Evolutionary conservation across 2,113 vertebrate species (phyloP).

Genomic region (Benitochromis conjunctus): DNA sequence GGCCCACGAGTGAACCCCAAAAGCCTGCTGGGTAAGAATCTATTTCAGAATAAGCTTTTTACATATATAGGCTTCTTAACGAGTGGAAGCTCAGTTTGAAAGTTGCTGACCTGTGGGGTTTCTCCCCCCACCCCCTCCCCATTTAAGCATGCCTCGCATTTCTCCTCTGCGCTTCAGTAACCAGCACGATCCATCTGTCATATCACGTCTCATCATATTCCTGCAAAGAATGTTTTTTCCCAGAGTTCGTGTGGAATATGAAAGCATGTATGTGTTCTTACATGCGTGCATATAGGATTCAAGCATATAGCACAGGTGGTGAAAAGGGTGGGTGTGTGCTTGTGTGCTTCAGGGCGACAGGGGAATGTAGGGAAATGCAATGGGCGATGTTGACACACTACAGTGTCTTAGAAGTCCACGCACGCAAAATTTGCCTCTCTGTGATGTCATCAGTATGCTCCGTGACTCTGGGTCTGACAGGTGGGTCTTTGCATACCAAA

Average conservation of each 20-base stretch:
- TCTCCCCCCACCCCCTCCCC: not conserved
- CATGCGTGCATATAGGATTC: not conserved
- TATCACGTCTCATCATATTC: slow-evolving; percentile 23
- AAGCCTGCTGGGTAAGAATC: slow-evolving; percentile 47
- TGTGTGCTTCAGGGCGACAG: not conserved
- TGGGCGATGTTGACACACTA: slow-evolving; percentile 4
- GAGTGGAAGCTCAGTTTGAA: not conserved
- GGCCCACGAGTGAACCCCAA: slow-evolving; percentile 52
- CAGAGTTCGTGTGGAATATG: slow-evolving; percentile 38
- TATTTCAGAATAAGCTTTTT: not conserved
- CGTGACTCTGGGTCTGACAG: slow-evolving; percentile 5
- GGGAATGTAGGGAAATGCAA: slow-evolving; percentile 7
- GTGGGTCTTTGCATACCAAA: slow-evolving; percentile 40
- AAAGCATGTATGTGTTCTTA: not conserved
- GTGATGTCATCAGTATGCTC: slow-evolving; percentile 10
- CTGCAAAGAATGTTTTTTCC: not conserved
- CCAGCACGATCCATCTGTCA: slow-evolving; percentile 32
- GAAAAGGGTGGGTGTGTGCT: not conserved
- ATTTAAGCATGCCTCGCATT: slow-evolving; percentile 1
- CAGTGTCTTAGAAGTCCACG: not conserved
- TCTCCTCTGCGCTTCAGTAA: slow-evolving; percentile 28
- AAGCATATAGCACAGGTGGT: not conserved
- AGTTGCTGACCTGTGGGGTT: slow-evolving; percentile 23
- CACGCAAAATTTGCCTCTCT: slow-evolving; percentile 27
- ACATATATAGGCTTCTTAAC: not conserved